Conservation (phyloP, 2,888 invertebrate genomes). For the Chymomyza caudatula region DNA sequence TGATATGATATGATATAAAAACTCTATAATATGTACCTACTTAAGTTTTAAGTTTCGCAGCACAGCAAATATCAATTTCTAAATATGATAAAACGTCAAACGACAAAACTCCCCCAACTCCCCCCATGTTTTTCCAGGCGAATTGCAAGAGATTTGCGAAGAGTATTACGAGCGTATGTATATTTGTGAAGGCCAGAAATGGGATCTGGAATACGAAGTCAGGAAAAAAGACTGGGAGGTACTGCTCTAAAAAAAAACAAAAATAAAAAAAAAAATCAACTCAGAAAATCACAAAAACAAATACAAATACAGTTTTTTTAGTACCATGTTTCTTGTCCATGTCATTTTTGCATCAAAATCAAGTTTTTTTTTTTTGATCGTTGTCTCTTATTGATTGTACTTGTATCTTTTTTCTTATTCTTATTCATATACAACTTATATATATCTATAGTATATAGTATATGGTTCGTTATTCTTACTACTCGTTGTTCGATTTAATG, state of each 20-base stretch:
- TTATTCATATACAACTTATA: constrained; percentile 43
- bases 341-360: constrained; percentile 26
- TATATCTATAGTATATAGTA: constrained; percentile 24
- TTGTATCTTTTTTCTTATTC: constrained; percentile 54
- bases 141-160: constrained; percentile 95
- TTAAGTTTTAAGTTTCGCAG: constrained; percentile 27
- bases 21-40: constrained; percentile 29
- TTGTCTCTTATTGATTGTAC: constrained; percentile 37
- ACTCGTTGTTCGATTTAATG: constrained; percentile 47
- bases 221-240: constrained; percentile 99
- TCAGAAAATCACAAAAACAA: constrained; percentile 33
- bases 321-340: constrained; percentile 42
- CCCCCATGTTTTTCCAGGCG: constrained; percentile 74
- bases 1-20: constrained; percentile 36
- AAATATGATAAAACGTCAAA: constrained; percentile 12
- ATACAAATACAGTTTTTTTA: constrained; percentile 17
- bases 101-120: constrained; percentile 21
- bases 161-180: constrained; percentile 98
- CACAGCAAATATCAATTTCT: constrained; percentile 23
- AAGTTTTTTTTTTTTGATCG: constrained; percentile 43
- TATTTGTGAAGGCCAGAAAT: constrained; percentile 99
- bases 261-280: constrained; percentile 48
- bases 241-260: constrained; percentile 79
- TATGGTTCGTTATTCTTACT: constrained; percentile 9
- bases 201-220: constrained; percentile 99